These are phyloP conservation scores for Chionis minor DNA, from an alignment of 2,113 vertebrate genomes.

Conservation along the genomic window DNA sequence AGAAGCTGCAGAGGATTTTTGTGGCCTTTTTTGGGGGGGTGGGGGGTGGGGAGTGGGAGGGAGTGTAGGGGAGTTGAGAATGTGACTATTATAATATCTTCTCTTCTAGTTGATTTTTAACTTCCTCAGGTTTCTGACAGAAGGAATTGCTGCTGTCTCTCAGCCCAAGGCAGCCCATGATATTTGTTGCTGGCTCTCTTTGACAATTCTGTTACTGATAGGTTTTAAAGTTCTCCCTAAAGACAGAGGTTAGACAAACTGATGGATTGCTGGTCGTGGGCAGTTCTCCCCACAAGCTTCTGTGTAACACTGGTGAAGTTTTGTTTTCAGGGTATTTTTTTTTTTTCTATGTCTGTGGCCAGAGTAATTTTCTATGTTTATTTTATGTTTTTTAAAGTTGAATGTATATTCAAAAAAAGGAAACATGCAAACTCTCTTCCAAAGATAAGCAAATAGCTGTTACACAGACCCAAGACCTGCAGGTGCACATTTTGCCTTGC, in stretches of 20 bases:
- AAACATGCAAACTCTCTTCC: background rate
- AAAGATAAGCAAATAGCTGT: background rate
- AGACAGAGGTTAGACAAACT: background rate
- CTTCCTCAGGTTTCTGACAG: background rate
- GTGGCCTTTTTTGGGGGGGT: background rate
- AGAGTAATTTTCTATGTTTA: background rate
- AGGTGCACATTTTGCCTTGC: background rate
- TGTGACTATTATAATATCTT: background rate
- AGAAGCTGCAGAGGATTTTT: background rate
- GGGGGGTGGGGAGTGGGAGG: too few species aligned
- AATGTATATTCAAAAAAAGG: background rate
- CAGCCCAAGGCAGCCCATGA: background rate
- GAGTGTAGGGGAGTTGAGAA: background rate
- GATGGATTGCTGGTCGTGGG: background rate
- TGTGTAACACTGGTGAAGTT: background rate
- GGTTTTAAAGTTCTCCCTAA: background rate
- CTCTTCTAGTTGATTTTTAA: background rate
- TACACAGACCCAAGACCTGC: background rate
- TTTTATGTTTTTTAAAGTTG: background rate
- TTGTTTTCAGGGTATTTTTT: background rate
- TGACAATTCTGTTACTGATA: background rate
- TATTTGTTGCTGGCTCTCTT: background rate
- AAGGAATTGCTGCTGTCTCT: background rate
- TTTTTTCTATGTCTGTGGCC: background rate
- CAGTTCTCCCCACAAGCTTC: background rate